Evolutionary conservation across 1,140 invertebrate species (phyloP).

Genomic region (Pachypeltis micranthus): DNA sequence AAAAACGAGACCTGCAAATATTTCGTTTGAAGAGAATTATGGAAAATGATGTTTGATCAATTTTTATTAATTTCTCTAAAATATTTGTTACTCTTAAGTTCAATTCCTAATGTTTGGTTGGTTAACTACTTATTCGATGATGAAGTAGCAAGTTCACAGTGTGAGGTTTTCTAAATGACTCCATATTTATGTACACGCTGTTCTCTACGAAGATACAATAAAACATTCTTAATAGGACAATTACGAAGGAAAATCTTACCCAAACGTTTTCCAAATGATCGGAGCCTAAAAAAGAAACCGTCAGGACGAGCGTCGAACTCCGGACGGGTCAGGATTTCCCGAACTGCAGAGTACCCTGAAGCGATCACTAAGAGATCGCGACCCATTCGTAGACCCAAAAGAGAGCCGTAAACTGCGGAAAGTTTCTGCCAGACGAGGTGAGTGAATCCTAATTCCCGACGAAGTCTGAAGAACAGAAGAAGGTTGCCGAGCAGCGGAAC

Average conservation of each 20-base stretch:
- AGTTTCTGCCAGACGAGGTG: slow-evolving; percentile 33
- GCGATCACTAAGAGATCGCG: slow-evolving; percentile 45
- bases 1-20: slow-evolving; percentile 46
- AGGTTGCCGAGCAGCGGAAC: slow-evolving; percentile 37
- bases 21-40: background rate
- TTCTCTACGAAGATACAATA: no score
- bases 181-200: no score
- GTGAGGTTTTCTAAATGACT: no score
- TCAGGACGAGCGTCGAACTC: slow-evolving; percentile 57
- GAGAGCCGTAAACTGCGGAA: slow-evolving; percentile 32
- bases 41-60: background rate
- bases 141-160: no score
- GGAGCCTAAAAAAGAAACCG: slow-evolving; percentile 50
- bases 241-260: no score
- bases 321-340: slow-evolving; percentile 44
- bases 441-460: slow-evolving; percentile 30
- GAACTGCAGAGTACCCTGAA: slow-evolving; percentile 46
- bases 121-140: no score
- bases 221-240: no score
- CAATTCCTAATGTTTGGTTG: no score
- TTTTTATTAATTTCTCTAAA: background rate
- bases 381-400: slow-evolving; percentile 44
- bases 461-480: slow-evolving; percentile 28
- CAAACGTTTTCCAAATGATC: slow-evolving; percentile 48
- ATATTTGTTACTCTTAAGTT: no score